Evolutionary conservation across 2,888 invertebrate species (phyloP), one percentile per base, ranked within the genome.

Genomic region (Diaphora mendica): DNA sequence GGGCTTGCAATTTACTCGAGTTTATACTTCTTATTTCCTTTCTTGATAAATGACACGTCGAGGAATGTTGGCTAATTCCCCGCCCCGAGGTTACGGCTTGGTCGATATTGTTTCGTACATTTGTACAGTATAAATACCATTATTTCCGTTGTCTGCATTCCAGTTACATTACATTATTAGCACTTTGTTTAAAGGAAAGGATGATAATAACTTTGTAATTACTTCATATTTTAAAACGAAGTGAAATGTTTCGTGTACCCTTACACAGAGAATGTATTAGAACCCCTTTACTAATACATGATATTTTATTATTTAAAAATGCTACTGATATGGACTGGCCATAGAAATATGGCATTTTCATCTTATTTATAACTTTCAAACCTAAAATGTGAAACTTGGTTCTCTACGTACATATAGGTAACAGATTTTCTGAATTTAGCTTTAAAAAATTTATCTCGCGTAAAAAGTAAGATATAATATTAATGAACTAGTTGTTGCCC

Each of bases 11-110:
- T 92, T 90, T 86, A 88, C 88, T 90, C 84, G 84, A 88, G 90
- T 89, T 90, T 89, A 80, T 83, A 85, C 86, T 91, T 93, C 89
- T 93, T 93, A 91, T 93, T 93, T 91, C 82, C 82, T 80, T 85
- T 79, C 88, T 90, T 93, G 92, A 94, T 91, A 91, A 93, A 93
- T 91, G 91, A 91, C 88, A 88, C 88, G 86, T 86, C 87, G 85
- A 72, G 90, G 89, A 92, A 93, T 90, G 90, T 87, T 79, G 80
- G 91, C 91, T 93, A 92, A 92, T 93, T 92, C 86, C 82, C 79
- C 83, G 79, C 79, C 82, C 80, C 80, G 82, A 77, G 86, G 85
- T 85, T 86, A 81, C 69, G 75, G 72, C 74, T 64, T 83, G 80
- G 79, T 77, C 62, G 77, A 78, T 81, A 81, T 82, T 85, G 82